A percentile compares a stretch with the other conserved stretches of the same genome.
Evolutionary conservation across 2,888 invertebrate genomes (phyloP).

Genomic region (Liodrosophila aerea): DNA sequence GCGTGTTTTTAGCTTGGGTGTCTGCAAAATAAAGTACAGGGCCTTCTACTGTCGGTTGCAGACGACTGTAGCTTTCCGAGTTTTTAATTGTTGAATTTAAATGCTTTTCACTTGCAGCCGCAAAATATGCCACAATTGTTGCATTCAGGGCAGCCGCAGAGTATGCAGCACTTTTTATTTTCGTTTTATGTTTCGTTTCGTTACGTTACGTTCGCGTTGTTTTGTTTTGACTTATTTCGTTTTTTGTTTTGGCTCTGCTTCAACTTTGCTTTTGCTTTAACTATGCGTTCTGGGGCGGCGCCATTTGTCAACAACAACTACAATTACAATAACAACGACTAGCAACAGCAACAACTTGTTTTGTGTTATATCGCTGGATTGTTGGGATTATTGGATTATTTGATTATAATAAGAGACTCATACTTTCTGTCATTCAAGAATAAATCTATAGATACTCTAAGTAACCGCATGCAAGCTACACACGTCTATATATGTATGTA

Average conservation of each 20-base stretch:
- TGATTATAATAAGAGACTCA: too few relatives aligned
- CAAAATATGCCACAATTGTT: constrained; percentile 17
- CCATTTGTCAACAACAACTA: constrained; percentile 21
- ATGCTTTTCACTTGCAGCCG: too few relatives aligned
- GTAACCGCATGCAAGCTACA: neutral
- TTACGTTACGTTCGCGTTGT: constrained; percentile 22
- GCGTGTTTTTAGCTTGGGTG: too few relatives aligned
- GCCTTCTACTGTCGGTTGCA: too few relatives aligned
- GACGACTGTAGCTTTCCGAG: too few relatives aligned
- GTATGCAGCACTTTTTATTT: constrained; percentile 19
- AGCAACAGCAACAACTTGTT: constrained; percentile 40
- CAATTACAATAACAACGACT: constrained; percentile 4
- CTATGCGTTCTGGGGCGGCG: constrained; percentile 22
- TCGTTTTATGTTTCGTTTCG: too few relatives aligned
- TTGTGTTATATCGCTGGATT: neutral
- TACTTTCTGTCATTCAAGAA: too few relatives aligned
- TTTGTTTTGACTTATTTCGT: constrained; percentile 15
- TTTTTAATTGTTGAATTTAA: too few relatives aligned
- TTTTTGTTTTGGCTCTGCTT: constrained; percentile 8
- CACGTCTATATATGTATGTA: constrained; percentile 1
- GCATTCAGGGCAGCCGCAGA: constrained; percentile 13
- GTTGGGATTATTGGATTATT: too few relatives aligned
- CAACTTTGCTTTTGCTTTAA: constrained; percentile 15
- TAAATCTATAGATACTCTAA: constrained; percentile 24
- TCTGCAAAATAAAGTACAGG: too few relatives aligned